A percentile compares a stretch with the other conserved stretches of the same genome.
These are phyloP conservation scores for Drosophila sulfurigaster DNA, from an alignment of 1,140 invertebrate species.

Conservation along the genomic window DNA sequence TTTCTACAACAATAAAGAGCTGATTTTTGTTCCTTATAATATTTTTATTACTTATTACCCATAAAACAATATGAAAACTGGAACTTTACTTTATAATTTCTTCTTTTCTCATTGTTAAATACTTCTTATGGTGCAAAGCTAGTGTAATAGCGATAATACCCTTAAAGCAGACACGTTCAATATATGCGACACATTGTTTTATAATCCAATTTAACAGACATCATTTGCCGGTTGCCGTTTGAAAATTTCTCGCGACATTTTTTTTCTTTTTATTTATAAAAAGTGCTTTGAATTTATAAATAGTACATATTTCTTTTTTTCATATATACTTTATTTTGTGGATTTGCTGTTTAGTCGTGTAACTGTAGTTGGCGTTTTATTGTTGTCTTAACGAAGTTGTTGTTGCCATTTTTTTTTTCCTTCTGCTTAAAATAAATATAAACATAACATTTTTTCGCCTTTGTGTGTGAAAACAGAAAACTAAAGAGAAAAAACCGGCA, in stretches of 20 bases:
- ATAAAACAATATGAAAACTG: too few species aligned
- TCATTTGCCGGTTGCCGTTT: slow-evolving; percentile 26
- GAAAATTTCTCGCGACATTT: slow-evolving; percentile 34
- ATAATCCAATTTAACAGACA: slow-evolving; percentile 59
- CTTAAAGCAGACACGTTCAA: not conserved
- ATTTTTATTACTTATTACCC: too few species aligned
- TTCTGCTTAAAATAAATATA: slow-evolving; percentile 58
- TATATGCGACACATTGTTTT: slow-evolving; percentile 36
- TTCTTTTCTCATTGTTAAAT: not conserved
- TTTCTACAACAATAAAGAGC: too few species aligned
- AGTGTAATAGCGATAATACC: not conserved
- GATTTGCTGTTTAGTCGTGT: slow-evolving; percentile 39
- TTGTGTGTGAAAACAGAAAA: slow-evolving; percentile 52
- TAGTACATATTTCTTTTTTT: not conserved
- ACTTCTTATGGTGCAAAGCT: not conserved
- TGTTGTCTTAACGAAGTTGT: slow-evolving; percentile 48
- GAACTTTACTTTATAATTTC: not conserved
- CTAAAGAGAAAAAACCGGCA: slow-evolving; percentile 40
- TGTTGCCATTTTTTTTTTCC: slow-evolving; percentile 14
- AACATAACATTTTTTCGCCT: slow-evolving; percentile 51
- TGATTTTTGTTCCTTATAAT: too few species aligned
- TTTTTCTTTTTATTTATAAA: slow-evolving; percentile 15
- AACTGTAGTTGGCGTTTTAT: slow-evolving; percentile 62
- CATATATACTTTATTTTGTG: slow-evolving; percentile 13
- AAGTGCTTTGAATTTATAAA: slow-evolving; percentile 43